Base-by-base conservation (phyloP, 2,113 vertebrate genomes). In the Cavia porcellus region DNA sequence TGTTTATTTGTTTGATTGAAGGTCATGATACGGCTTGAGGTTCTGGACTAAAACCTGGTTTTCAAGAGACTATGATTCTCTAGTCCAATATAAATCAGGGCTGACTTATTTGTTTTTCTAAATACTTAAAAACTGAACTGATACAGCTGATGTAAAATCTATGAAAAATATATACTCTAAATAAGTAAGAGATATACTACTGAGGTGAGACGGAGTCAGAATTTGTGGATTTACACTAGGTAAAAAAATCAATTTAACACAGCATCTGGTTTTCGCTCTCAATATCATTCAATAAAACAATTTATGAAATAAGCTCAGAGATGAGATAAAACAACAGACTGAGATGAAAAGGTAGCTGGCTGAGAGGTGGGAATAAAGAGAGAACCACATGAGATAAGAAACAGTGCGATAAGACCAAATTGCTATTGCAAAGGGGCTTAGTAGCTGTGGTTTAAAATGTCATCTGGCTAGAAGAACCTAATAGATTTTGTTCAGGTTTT, bases 251-350 rank as follows among this genome's bases (percentile, higher is more conserved):
- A 81, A 59, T 86, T 96, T 93, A 89, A 93, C 38, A 59, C 4
- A 81, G 45, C 38, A 74, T 91, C 25, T 57, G 47, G 20, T 32
- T 86, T 93, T 89, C 92, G 12, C 5, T 77, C 20, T 74, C 62
- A 85, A 13, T 88, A 72, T 77, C 95, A 88, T 79, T 79, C 28
- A 92, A 20, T 89, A 81, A 95, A 98, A 52, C 11, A 92, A 84
- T 77, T 74, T 81, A 85, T 77, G 82, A 96, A 96, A 66, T 12
- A 92, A 80, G 20, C 84, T 62, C 38, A 47, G 83, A 84, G 57
- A 77, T 59, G 61, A 94, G 93, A 96, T 80, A 92, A 95, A 97
- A 70, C 66, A 92, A 66, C 52, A 92, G 57, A 59, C 57, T 91
- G 82, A 93, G 20, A 70, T 84, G 68, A 89, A 96, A 80, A 77